Evolutionary conservation across 1,140 invertebrate genomes (phyloP).

Genomic region (Papilio helenus): DNA sequence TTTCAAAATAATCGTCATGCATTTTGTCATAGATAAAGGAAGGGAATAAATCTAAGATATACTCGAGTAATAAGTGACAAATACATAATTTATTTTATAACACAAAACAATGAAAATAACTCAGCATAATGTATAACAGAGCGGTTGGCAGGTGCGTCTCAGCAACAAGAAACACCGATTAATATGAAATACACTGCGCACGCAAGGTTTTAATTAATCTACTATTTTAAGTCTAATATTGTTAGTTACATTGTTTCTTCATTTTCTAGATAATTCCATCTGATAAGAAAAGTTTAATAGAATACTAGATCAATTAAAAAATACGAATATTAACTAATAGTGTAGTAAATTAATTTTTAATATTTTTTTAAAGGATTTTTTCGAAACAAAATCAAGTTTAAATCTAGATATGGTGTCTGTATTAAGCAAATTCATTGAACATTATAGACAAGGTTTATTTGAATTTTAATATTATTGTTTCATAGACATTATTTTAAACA

Average conservation of each 20-base stretch:
- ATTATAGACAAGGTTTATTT: no score
- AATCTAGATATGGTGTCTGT: not conserved
- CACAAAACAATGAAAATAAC: slow-evolving; percentile 38
- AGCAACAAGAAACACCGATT: slow-evolving; percentile 63
- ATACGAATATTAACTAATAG: not conserved
- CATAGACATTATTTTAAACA: no score
- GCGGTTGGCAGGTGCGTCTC: slow-evolving; percentile 63
- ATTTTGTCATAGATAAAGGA: not conserved
- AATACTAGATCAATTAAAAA: not conserved
- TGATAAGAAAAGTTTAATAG: not conserved
- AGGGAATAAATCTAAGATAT: not conserved
- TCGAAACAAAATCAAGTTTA: not conserved
- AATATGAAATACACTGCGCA: slow-evolving; percentile 68
- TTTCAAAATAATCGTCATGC: not conserved
- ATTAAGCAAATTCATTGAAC: not conserved
- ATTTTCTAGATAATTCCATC: not conserved
- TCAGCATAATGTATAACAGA: slow-evolving; percentile 57
- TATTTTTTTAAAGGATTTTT: no score
- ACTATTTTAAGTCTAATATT: slow-evolving; percentile 69
- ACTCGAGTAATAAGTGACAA: slow-evolving; percentile 44
- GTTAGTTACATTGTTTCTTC: slow-evolving; percentile 40
- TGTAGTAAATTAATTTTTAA: not conserved
- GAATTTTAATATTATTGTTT: no score
- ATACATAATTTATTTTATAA: slow-evolving; percentile 34
- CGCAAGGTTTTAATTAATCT: slow-evolving; percentile 69